Percentiles rank a stretch among this genome's conserved stretches.
phyloP scores from a whole-genome alignment of 2,113 vertebrate species.

The Glareola pratincola region DNA sequence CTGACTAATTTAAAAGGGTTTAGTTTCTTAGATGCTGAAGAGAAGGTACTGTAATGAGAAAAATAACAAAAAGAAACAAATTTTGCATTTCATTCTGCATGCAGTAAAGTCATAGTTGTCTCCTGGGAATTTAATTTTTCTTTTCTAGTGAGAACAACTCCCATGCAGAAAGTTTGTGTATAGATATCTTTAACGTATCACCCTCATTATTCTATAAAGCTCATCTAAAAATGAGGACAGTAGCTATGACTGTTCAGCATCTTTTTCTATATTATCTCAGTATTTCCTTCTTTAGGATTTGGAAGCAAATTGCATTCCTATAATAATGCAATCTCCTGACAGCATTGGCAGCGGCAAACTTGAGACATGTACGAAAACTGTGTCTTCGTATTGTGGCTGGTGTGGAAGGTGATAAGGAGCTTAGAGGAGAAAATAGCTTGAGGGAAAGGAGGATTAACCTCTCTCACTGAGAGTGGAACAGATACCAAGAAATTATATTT shows the following conservation, averaged over 20 bases:
- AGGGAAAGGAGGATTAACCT: constrained; percentile 40
- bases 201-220: neutral
- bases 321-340: neutral
- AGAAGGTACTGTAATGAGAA: neutral
- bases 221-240: neutral
- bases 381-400: neutral
- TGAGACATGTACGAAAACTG: neutral
- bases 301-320: neutral
- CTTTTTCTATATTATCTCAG: neutral
- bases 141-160: neutral
- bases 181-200: neutral
- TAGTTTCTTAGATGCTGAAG: neutral
- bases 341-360: neutral
- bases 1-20: neutral
- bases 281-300: neutral
- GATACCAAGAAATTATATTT: constrained; percentile 33
- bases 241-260: neutral
- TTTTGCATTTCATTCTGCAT: neutral
- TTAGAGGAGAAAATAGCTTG: constrained; percentile 41
- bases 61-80: neutral
- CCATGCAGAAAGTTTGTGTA: neutral
- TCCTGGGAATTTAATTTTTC: neutral
- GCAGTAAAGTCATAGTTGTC: neutral
- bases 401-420: constrained; percentile 48
- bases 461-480: neutral